Base-by-base conservation (phyloP, 2,888 invertebrate species). In the Poecilobothrus nobilitatus region DNA sequence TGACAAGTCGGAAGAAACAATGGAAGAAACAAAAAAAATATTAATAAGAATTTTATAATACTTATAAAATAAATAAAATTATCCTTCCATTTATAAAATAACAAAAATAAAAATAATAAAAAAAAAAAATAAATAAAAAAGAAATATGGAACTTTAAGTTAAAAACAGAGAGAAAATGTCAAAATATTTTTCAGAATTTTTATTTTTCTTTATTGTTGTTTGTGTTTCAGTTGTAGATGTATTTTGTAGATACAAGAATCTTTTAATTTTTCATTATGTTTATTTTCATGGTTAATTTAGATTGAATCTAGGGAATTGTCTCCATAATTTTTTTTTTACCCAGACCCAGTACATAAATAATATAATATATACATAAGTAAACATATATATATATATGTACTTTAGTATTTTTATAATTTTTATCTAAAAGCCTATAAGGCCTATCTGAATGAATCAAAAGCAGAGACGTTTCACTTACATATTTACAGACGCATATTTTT, bases 261-360 rank as follows among this genome's bases (percentile, higher is more conserved):
- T 53, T 53, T 53, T 53, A 53, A 53, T 53, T 53, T 53, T 53
- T 53, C 53, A 53, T 53, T 53, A 53, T 53, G 53, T 53, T 53
- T 53, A 53, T 53, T 53, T 53, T 53, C 53, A 53, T 53, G 53
- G 53, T 53, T 53, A 53, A 53, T 53, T 53, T 53, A 53, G 53
- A 53, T 53, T 53, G 53, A 53, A 53, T 53, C 53, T 53, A 53
- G 53, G n/a, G 53, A 53, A 53, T 53, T 53, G 53, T 53, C 53
- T 53, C 53, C 53, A 53, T 53, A 53, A 53, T 53, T 53, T 53
- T 53, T n/a, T 27, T 27, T 53, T 18, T 18, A 37, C 37, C 1
- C 37, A 37, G 9, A 27, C 12, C 7, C 2, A 2, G 7, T 37
- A 37, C 9, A 37, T 37, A 37, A 10, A 10, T 37, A 37, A 10